phyloP scores from a whole-genome alignment of 2,888 invertebrate species.

The Onchidella celtica region DNA sequence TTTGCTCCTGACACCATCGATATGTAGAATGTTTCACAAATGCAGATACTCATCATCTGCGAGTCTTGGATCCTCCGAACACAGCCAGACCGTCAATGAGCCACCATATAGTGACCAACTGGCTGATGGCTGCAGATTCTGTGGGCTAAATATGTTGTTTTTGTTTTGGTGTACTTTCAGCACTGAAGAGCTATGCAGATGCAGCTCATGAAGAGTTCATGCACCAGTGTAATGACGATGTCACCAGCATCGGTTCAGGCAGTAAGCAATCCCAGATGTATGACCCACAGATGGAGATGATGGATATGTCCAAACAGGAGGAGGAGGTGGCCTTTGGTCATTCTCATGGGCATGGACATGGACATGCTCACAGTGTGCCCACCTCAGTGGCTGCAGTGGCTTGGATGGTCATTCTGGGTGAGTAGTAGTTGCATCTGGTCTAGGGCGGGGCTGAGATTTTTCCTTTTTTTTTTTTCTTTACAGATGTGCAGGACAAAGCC shows the following conservation, averaged over 20 bases:
- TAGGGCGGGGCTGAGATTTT: too few relatives aligned
- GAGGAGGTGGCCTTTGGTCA: constrained; percentile 17
- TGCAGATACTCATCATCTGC: too few relatives aligned
- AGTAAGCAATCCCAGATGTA: neutral
- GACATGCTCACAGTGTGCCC: constrained; percentile 65
- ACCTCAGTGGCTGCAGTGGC: constrained; percentile 92
- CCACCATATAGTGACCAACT: too few relatives aligned
- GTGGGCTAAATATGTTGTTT: too few relatives aligned
- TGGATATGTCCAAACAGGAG: neutral
- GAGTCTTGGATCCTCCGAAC: too few relatives aligned
- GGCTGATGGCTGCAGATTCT: too few relatives aligned
- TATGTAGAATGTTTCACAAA: too few relatives aligned
- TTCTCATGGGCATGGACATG: constrained; percentile 55
- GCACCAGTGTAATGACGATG: constrained; percentile 50
- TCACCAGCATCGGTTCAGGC: constrained; percentile 6
- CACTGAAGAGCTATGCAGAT: constrained; percentile 52
- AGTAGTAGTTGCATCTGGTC: too few relatives aligned
- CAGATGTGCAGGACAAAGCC: too few relatives aligned
- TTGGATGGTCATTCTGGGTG: constrained; percentile 96
- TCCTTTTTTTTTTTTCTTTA: too few relatives aligned
- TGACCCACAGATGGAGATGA: constrained; percentile 14
- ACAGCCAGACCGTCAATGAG: too few relatives aligned
- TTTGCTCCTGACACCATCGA: too few relatives aligned
- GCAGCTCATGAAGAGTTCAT: constrained; percentile 52
- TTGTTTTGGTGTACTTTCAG: constrained; percentile 31